Conservation (phyloP, 2,888 invertebrate genomes). For the Fragum whitleyi region DNA sequence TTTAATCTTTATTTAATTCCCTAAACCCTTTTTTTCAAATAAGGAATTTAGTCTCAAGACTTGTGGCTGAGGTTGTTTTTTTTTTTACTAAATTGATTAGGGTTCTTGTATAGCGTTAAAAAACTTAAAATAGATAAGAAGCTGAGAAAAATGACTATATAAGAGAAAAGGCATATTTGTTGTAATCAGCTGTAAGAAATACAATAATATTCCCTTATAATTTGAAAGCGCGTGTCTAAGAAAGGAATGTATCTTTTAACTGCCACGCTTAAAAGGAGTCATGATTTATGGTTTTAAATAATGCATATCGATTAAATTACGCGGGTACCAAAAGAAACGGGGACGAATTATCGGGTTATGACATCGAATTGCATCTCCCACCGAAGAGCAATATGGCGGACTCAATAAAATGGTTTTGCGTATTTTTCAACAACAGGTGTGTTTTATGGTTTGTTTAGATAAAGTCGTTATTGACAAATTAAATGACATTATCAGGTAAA, state of each 20-base stretch:
- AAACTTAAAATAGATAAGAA: too few relatives aligned
- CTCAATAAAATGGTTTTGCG: background rate
- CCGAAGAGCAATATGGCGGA: slow-evolving; percentile 18
- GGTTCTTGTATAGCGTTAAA: too few relatives aligned
- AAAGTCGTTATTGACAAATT: background rate
- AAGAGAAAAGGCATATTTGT: too few relatives aligned
- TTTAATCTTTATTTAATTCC: background rate
- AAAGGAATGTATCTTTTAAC: background rate
- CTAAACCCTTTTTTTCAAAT: background rate
- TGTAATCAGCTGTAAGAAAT: too few relatives aligned
- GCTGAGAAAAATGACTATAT: too few relatives aligned
- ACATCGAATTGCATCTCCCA: slow-evolving; percentile 11
- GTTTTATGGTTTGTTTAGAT: background rate
- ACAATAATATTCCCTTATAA: too few relatives aligned
- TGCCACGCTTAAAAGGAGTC: too few relatives aligned
- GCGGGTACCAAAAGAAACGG: background rate
- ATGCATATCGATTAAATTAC: background rate
- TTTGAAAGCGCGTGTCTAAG: too few relatives aligned
- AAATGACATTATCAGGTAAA: background rate
- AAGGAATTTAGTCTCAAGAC: too few relatives aligned
- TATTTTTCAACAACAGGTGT: background rate
- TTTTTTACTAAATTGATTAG: too few relatives aligned
- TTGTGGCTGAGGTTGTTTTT: too few relatives aligned
- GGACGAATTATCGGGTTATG: background rate
- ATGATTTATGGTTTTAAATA: too few relatives aligned